Evolutionary conservation across 1,140 invertebrate species (phyloP), one percentile per base, ranked within the genome.

Genomic region (Lucilia sericata): DNA sequence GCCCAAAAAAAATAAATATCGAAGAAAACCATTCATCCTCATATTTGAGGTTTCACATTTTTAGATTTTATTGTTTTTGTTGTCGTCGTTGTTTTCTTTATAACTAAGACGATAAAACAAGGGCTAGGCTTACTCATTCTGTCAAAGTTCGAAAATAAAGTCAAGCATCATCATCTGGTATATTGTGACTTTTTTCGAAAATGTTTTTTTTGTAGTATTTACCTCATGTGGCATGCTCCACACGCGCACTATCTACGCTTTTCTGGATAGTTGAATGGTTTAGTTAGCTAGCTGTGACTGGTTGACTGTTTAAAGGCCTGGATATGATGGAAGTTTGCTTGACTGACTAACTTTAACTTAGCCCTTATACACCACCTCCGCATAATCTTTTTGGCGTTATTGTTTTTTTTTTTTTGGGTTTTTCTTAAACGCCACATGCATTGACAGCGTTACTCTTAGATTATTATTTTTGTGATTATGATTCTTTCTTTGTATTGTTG

Each of bases 91-190:
- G 42, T 42, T 42, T 42, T 42, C 42, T 42, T 42, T 42, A 42
- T 42, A 42, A 42, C 42, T 49, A 49, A 49, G 13, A 49, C 17
- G 7, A 19, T 2, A 49, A 80, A 17, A 51, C n/a, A 80, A 80
- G 76, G 76, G 76, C 76, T 80, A 47, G 76, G 42, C 76, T 49
- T 80, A 80, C 42, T 80, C 76, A 49, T 80, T 80, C 76, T 80
- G 76, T 80, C 76, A 80, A 80, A 80, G 76, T 80, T 80, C 76
- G 76, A 80, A 80, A 51, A 80, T 80, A 80, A 80, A 80, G 76
- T 80, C 76, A 80, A 49, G 42, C 76, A 49, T 80, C 76, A 21
- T 80, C 76, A 80, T 51, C 42, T 78, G 34, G 75, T 78, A n/a
- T 51, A 9, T 80, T 80, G 76, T 30, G 76, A 80, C 42, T 80